Base-by-base conservation (phyloP, 2,113 vertebrate genomes). In the Malurus cyaneus region DNA sequence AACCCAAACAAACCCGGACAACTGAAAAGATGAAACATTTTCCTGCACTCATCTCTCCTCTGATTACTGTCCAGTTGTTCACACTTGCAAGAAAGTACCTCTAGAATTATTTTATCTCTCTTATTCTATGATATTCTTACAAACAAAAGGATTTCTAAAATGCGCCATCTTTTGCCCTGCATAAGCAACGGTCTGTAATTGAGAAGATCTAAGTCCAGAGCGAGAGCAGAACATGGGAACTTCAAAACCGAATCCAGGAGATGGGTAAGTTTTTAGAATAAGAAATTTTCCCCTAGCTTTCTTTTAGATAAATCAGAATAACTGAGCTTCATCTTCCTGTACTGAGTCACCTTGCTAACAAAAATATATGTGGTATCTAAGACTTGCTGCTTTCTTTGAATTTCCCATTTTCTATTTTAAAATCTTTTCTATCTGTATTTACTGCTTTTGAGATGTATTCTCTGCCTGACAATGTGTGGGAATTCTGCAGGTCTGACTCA, bases 381-480 rank as follows among this genome's bases (percentile, higher is more conserved):
- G 39, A 70, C 18, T 73, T 74, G 18, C 6, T 52, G 10, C 29
- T 67, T 74, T 53, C 36, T 92, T 65, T 59, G 54, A 57, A 80
- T 91, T 93, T 88, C 24, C 26, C 74, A n/a, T 61, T 83, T 88
- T n/a, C 49, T 92, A 39, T 84, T 94, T 84, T 62, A 52, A 89
- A 89, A 52, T 70, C 2, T 66, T 21, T 74, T 20, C 47, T 59
- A 28, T 61, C 54, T 95, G 34, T 78, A 6, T 74, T 96, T 92
- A 54, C 34, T 60, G 56, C 16, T 71, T 92, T 94, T 82, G 52
- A 91, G 31, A 66, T 44, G 13, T 36, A 52, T 52, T 84, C 24
- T 79, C 54, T 91, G 47, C 20, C 56, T 87, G 65, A 67, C 13
- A 89, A 52, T 20, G 21, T 49, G 61, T 93, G 78, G 61, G 34